phyloP scores from a whole-genome alignment of 2,113 vertebrate genomes.

The Albula glossodonta region DNA sequence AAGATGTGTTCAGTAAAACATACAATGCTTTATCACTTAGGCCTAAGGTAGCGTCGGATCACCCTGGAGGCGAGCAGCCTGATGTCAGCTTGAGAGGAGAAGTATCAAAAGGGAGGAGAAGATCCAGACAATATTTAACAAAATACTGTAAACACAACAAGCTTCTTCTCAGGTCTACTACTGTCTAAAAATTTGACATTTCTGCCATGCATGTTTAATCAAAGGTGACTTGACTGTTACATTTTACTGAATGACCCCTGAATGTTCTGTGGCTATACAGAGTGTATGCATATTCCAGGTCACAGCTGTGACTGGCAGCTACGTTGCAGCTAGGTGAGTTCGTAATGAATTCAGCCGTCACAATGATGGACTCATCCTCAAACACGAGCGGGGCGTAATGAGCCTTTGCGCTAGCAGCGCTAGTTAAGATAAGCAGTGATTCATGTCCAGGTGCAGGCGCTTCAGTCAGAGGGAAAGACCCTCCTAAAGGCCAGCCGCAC shows the following conservation, averaged over 20 bases:
- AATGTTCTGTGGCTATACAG: not conserved
- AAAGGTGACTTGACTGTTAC: not conserved
- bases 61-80: not conserved
- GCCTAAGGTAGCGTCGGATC: not conserved
- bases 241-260: not conserved
- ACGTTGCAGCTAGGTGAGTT: not conserved
- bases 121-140: not conserved
- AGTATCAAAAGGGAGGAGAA: not conserved
- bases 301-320: not conserved
- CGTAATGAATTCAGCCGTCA: not conserved
- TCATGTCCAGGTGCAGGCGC: not conserved
- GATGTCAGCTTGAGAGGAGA: not conserved
- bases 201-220: not conserved
- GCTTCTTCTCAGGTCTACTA: not conserved
- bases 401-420: not conserved
- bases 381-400: not conserved
- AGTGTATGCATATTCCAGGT: not conserved
- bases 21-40: not conserved
- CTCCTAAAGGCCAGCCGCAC: not conserved
- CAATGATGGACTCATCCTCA: not conserved
- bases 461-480: not conserved
- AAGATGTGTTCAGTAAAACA: not conserved
- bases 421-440: not conserved
- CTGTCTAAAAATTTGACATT: not conserved
- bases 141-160: not conserved